Evolutionary conservation across 2,797 vertebrate species (phyloP).

Genomic region (Typhlichthys subterraneus): DNA sequence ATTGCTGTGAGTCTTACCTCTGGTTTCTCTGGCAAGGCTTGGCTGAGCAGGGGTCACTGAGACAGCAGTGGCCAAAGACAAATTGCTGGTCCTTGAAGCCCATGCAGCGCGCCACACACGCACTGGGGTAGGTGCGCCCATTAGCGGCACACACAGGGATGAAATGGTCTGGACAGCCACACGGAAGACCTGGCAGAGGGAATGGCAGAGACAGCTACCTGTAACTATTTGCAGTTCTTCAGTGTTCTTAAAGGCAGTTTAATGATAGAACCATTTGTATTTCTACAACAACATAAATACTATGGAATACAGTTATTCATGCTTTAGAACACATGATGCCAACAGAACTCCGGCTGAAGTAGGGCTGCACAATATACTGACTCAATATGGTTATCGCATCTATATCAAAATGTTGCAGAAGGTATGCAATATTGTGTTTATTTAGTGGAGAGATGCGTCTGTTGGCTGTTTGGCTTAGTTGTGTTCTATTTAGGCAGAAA

Average conservation of each 20-base stretch:
- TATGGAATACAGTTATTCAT: too few relatives aligned
- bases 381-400: too few relatives aligned
- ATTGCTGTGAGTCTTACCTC: conserved; percentile 76
- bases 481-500: too few relatives aligned
- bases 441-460: too few relatives aligned
- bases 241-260: not conserved
- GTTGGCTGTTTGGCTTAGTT: too few relatives aligned
- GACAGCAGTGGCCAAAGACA: conserved; percentile 87
- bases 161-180: conserved; percentile 91
- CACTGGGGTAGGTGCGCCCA: conserved; percentile 93
- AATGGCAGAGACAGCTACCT: not conserved
- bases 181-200: conserved; percentile 84
- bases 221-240: not conserved
- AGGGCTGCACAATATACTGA: too few relatives aligned
- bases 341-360: too few relatives aligned
- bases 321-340: too few relatives aligned
- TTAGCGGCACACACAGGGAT: conserved; percentile 93
- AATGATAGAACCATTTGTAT: too few relatives aligned
- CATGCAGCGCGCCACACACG: conserved; percentile 92
- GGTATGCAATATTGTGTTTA: too few relatives aligned
- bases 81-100: conserved; percentile 93
- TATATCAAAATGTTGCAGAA: too few relatives aligned
- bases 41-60: conserved; percentile 84
- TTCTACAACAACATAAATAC: too few relatives aligned
- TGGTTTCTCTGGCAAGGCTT: conserved; percentile 88